These are phyloP conservation scores for Phylloscopus collybita DNA, from an alignment of 2,797 vertebrate genomes.

Conservation along the genomic window DNA sequence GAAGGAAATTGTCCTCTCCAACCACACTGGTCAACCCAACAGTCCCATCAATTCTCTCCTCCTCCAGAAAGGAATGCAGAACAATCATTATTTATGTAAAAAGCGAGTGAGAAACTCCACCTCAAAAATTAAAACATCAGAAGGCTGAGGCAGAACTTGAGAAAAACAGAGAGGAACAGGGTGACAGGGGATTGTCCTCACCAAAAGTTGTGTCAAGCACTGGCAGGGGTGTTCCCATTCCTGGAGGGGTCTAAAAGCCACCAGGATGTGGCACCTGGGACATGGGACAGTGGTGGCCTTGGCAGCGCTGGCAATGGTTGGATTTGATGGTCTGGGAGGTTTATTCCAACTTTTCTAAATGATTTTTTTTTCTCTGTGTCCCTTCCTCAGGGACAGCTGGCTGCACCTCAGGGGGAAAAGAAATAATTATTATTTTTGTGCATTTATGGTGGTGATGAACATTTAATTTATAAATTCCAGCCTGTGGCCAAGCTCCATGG, in stretches of 20 bases:
- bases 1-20: too few relatives aligned
- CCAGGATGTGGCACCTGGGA: background rate
- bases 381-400: background rate
- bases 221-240: too few relatives aligned
- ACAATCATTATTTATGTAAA: too few relatives aligned
- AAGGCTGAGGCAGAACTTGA: too few relatives aligned
- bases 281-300: background rate
- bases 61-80: too few relatives aligned
- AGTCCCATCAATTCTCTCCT: too few relatives aligned
- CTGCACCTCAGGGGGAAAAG: background rate
- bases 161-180: too few relatives aligned
- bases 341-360: background rate
- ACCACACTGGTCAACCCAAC: too few relatives aligned
- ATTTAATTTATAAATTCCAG: background rate
- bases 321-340: background rate
- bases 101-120: too few relatives aligned
- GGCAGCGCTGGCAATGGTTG: background rate
- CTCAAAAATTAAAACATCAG: too few relatives aligned
- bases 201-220: accelerated
- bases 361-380: background rate
- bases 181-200: too few relatives aligned
- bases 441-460: background rate
- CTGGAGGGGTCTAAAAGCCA: background rate
- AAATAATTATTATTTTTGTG: background rate
- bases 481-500: background rate